These are phyloP conservation scores for Serranus cabrilla DNA, from an alignment of 2,797 vertebrate species.

Conservation along the genomic window DNA sequence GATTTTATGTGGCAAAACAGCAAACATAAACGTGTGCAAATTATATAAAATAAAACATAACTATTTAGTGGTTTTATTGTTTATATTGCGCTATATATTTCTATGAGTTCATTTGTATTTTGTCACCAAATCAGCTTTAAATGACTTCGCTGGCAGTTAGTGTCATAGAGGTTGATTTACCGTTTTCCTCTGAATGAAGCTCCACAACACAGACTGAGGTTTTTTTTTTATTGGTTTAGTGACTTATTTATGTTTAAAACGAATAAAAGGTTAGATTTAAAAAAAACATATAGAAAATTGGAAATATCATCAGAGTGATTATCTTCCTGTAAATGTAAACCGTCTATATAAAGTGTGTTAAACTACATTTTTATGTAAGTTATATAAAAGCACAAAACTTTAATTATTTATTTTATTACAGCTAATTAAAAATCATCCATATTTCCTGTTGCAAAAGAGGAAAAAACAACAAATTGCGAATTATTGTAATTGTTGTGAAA, in stretches of 20 bases:
- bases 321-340: background rate
- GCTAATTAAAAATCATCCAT: background rate
- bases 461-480: background rate
- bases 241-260: conserved; percentile 10
- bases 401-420: background rate
- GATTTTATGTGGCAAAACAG: background rate
- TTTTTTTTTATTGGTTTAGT: background rate
- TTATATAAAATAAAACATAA: background rate
- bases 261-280: background rate
- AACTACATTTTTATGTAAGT: background rate
- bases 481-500: background rate
- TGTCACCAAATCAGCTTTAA: conserved; percentile 25
- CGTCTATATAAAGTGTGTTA: background rate
- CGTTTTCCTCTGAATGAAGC: conserved; percentile 12
- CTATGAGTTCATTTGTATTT: conserved; percentile 29
- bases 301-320: background rate
- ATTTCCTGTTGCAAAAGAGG: background rate
- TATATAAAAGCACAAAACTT: background rate
- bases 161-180: conserved; percentile 30
- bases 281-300: background rate
- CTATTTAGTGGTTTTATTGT: conserved; percentile 1
- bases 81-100: conserved; percentile 15
- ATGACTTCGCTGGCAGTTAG: conserved; percentile 25
- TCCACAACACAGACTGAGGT: background rate
- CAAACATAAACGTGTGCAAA: background rate